Evolutionary conservation across 2,888 invertebrate species (phyloP).

Genomic region (Protodeltote pygarga): DNA sequence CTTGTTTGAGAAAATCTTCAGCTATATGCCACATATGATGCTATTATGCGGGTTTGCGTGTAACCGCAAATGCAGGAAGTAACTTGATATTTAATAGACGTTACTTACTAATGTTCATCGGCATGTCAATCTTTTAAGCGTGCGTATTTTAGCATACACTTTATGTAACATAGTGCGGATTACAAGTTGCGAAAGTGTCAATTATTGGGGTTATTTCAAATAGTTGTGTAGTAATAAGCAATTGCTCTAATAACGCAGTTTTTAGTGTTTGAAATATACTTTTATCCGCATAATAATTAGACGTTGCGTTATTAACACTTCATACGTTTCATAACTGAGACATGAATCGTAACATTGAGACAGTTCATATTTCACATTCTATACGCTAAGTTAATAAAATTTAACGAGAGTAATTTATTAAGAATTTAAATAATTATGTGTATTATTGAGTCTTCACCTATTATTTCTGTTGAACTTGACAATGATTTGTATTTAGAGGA

Average conservation of each 20-base stretch:
- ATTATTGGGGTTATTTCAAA: slow-evolving; percentile 10
- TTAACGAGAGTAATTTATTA: slow-evolving; percentile 10
- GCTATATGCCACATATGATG: slow-evolving; percentile 46
- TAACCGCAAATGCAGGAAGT: slow-evolving; percentile 67
- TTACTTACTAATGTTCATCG: slow-evolving; percentile 45
- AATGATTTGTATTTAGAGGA: slow-evolving; percentile 74
- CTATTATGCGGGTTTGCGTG: slow-evolving; percentile 46
- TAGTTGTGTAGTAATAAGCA: slow-evolving; percentile 2
- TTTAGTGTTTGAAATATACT: too few relatives aligned
- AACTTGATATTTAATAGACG: slow-evolving; percentile 57
- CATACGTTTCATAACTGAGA: slow-evolving; percentile 1
- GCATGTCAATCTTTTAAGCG: slow-evolving; percentile 24
- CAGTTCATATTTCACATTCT: slow-evolving; percentile 12
- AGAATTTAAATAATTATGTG: slow-evolving; percentile 17
- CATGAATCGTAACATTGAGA: not conserved
- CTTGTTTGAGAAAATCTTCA: slow-evolving; percentile 30
- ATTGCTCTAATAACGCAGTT: not conserved
- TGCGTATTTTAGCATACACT: slow-evolving; percentile 9
- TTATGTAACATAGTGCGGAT: slow-evolving; percentile 17
- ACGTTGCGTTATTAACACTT: not conserved
- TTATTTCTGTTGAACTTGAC: slow-evolving; percentile 73
- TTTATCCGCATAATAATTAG: not conserved
- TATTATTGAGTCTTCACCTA: slow-evolving; percentile 59
- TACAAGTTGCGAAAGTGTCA: slow-evolving; percentile 16
- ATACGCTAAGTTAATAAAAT: too few relatives aligned